These are phyloP conservation scores for Adelosebastes latens DNA, from an alignment of 2,797 vertebrate genomes.

Conservation along the genomic window DNA sequence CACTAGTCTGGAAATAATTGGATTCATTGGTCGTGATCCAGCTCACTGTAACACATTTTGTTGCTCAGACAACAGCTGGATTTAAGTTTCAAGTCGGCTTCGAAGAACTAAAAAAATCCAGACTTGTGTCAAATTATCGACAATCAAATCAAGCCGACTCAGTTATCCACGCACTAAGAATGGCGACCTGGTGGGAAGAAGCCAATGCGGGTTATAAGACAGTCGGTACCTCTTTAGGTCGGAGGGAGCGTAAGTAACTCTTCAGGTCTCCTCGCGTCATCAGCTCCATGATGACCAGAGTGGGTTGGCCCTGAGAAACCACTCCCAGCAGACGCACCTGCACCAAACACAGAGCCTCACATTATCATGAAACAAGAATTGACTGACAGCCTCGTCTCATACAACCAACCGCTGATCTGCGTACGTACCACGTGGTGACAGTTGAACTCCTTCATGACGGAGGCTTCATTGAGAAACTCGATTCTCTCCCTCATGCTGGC, in stretches of 20 bases:
- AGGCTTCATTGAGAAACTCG: conserved; percentile 97
- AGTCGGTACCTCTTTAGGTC: conserved; percentile 91
- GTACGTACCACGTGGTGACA: conserved; percentile 96
- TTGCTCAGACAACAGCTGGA: not conserved
- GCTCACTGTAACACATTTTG: not conserved
- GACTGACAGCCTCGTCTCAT: not conserved
- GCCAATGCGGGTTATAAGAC: not conserved
- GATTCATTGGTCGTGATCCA: not conserved
- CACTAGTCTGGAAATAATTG: not conserved
- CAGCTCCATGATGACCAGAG: conserved; percentile 98
- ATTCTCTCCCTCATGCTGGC: conserved; percentile 98
- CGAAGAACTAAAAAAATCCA: not conserved
- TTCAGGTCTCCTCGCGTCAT: conserved; percentile 98
- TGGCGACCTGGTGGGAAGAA: not conserved
- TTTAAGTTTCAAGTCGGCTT: not conserved
- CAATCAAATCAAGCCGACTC: not conserved
- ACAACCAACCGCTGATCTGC: not conserved
- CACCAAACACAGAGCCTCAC: conserved; percentile 29
- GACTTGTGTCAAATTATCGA: too few relatives aligned
- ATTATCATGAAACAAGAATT: not conserved
- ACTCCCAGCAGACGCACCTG: conserved; percentile 97
- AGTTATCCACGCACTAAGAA: too few relatives aligned
- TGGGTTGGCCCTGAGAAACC: conserved; percentile 98
- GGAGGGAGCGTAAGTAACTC: conserved; percentile 93
- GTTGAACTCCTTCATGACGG: conserved; percentile 99